phyloP scores from a whole-genome alignment of 2,113 vertebrate species.

The Neoarius graeffei region DNA sequence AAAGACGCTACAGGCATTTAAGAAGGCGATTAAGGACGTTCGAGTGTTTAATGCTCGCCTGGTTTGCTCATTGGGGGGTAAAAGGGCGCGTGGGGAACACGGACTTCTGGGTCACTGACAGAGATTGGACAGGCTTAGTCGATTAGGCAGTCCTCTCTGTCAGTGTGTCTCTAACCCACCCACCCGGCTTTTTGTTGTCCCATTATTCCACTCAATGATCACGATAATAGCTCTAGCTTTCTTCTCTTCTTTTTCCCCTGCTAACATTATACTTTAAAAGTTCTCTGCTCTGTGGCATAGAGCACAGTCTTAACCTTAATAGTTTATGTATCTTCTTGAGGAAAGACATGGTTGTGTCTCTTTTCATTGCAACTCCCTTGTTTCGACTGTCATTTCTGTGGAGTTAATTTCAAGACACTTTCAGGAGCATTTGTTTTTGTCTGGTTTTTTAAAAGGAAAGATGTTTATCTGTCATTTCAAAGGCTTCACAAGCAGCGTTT shows the following conservation, averaged over 20 bases:
- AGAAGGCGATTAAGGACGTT: conserved; percentile 72
- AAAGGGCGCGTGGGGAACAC: conserved; percentile 61
- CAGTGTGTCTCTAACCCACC: conserved; percentile 48
- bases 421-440: conserved; percentile 19
- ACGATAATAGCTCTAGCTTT: conserved; percentile 76
- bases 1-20: conserved; percentile 69
- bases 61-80: conserved; percentile 68
- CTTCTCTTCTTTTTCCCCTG: conserved; percentile 59
- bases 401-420: conserved; percentile 6
- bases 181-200: conserved; percentile 71
- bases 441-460: not conserved
- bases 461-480: not conserved
- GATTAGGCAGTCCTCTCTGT: conserved; percentile 70
- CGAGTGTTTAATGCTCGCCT: conserved; percentile 74
- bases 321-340: not conserved
- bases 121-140: conserved; percentile 65
- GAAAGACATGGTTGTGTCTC: not conserved
- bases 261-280: conserved; percentile 68
- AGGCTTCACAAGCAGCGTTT: not conserved
- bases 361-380: not conserved
- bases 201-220: conserved; percentile 80
- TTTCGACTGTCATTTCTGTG: conserved; percentile 2
- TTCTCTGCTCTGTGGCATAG: conserved; percentile 61
- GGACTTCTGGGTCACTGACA: conserved; percentile 74
- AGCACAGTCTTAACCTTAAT: conserved; percentile 29